Conservation (phyloP, 2,113 vertebrate species). For the Erpornis zantholeuca region DNA sequence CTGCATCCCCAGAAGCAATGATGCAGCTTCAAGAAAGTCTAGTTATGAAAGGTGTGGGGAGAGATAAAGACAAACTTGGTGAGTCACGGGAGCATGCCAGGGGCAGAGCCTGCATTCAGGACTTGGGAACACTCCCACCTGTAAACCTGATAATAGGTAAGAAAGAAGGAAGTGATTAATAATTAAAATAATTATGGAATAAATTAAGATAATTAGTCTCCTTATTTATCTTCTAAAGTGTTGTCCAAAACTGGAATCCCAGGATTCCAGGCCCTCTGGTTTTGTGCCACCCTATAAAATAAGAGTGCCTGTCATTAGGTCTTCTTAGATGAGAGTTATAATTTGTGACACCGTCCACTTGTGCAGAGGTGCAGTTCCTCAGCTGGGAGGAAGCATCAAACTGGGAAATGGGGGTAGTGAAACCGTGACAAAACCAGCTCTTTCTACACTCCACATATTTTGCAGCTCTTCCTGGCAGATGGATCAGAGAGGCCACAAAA, state of each 20-base stretch:
- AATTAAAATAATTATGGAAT: slow-evolving; percentile 44
- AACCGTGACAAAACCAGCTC: not conserved
- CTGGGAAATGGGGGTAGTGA: not conserved
- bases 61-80: not conserved
- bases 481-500: not conserved
- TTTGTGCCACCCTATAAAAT: not conserved
- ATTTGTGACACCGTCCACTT: not conserved
- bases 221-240: not conserved
- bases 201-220: slow-evolving; percentile 29
- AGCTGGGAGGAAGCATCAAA: not conserved
- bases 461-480: not conserved
- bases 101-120: not conserved
- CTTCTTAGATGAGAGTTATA: not conserved
- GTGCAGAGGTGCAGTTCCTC: not conserved
- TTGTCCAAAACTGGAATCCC: slow-evolving; percentile 8
- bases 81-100: not conserved
- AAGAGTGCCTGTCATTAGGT: not conserved
- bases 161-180: slow-evolving; percentile 32
- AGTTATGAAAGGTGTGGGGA: slow-evolving; percentile 1
- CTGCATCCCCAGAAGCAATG: not conserved
- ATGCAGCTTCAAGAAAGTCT: not conserved
- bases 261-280: not conserved
- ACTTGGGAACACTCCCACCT: not conserved
- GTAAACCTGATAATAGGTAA: not conserved
- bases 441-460: not conserved